phyloP scores from a whole-genome alignment of 2,888 invertebrate genomes.

The Rhamnusium bicolor region DNA sequence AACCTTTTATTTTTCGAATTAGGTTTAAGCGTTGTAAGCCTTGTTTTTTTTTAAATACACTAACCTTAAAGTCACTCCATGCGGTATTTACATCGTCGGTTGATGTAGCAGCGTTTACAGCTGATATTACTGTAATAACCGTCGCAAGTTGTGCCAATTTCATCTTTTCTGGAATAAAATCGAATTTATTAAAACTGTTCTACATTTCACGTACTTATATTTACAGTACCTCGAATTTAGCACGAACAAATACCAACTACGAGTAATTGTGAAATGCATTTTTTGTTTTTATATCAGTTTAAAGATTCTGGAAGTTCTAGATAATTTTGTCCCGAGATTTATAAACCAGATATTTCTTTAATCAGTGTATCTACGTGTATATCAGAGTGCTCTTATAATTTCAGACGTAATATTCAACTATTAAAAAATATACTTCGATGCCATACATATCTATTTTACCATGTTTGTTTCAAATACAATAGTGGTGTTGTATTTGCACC shows the following conservation, averaged over 20 bases:
- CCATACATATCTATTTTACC: too few species aligned
- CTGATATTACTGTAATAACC: background rate
- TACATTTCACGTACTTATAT: background rate
- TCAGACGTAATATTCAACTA: too few species aligned
- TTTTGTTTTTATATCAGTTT: background rate
- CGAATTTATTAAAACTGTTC: background rate
- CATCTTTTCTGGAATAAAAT: background rate
- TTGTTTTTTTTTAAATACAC: too few species aligned
- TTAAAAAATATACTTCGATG: too few species aligned
- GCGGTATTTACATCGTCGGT: background rate
- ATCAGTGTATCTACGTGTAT: too few species aligned
- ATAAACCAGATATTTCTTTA: background rate
- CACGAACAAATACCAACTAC: background rate
- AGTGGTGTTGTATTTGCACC: too few species aligned
- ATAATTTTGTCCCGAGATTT: background rate
- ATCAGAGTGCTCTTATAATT: too few species aligned
- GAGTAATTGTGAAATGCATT: background rate
- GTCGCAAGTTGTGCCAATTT: background rate
- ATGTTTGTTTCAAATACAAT: too few species aligned
- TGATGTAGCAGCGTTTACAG: background rate
- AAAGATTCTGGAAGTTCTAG: background rate
- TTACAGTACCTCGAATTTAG: slow-evolving; percentile 2
- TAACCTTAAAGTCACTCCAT: background rate
- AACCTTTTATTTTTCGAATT: too few species aligned
- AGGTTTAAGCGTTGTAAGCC: too few species aligned